A percentile compares a stretch with the other conserved stretches of the same genome.
Conservation (phyloP, 2,797 vertebrate genomes). For the Melanotaenia parkinsoni region DNA sequence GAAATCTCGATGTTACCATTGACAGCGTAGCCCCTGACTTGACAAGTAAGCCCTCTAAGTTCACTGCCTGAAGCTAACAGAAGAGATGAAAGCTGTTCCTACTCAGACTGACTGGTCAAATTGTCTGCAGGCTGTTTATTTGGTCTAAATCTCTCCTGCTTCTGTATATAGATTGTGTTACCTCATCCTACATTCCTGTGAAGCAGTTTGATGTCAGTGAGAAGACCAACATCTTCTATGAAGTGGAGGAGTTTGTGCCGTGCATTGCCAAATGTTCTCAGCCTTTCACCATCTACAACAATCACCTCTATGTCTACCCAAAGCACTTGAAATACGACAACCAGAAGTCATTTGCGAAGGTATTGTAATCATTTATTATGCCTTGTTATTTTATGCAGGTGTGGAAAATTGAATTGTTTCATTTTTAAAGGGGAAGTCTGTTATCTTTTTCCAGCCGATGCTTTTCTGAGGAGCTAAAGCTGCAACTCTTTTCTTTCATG, state of each 20-base stretch:
- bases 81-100: slow-evolving; percentile 40
- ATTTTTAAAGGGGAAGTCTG: not conserved
- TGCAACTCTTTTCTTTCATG: not conserved
- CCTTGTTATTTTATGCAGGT: not conserved
- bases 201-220: slow-evolving; percentile 89
- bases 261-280: slow-evolving; percentile 95
- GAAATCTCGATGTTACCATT: slow-evolving; percentile 95
- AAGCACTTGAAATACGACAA: slow-evolving; percentile 95
- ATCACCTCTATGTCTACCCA: slow-evolving; percentile 97
- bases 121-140: slow-evolving; percentile 53
- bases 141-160: slow-evolving; percentile 46
- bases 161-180: slow-evolving; percentile 89
- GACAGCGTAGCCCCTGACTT: slow-evolving; percentile 93
- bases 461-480: not conserved
- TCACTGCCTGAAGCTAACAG: slow-evolving; percentile 14
- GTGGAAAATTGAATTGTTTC: not conserved
- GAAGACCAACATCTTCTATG: slow-evolving; percentile 85
- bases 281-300: slow-evolving; percentile 97
- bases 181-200: slow-evolving; percentile 96
- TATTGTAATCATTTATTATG: slow-evolving; percentile 49
- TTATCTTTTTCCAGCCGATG: not conserved
- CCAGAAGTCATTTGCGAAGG: slow-evolving; percentile 97
- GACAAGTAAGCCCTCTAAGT: slow-evolving; percentile 86
- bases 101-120: slow-evolving; percentile 23
- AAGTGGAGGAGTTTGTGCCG: slow-evolving; percentile 97